These are phyloP conservation scores for Drosophila orosa DNA, from an alignment of 1,140 invertebrate species.

Conservation along the genomic window DNA sequence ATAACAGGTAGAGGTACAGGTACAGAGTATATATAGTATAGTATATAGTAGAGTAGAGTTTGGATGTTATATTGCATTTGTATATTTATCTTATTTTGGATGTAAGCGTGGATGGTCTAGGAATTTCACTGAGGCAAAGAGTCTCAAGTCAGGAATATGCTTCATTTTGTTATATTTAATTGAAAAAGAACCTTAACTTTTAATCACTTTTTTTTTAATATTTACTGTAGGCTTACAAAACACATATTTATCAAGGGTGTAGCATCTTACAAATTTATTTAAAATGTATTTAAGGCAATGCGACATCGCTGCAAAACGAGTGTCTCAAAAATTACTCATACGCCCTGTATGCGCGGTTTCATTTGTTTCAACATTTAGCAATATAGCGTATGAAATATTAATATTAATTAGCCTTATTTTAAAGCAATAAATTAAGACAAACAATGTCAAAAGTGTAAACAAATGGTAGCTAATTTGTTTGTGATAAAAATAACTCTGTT, in stretches of 20 bases:
- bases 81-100: conserved; percentile 48
- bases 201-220: not conserved
- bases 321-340: conserved; percentile 20
- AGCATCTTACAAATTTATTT: not conserved
- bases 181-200: not conserved
- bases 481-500: not conserved
- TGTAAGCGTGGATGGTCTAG: conserved; percentile 56
- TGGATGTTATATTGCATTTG: conserved; percentile 66
- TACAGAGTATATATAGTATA: conserved; percentile 42
- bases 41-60: conserved; percentile 69
- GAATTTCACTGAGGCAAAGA: conserved; percentile 7
- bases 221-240: not conserved
- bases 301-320: not conserved
- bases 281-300: conserved; percentile 3
- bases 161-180: not conserved
- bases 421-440: not conserved
- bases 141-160: not conserved
- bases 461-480: not conserved
- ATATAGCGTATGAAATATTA: not conserved
- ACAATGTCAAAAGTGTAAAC: not conserved
- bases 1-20: conserved; percentile 36
- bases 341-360: not conserved
- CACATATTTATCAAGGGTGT: not conserved
- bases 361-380: not conserved
- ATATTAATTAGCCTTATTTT: not conserved